Evolutionary conservation across 2,888 invertebrate species (phyloP).

Genomic region (Campoletis raptor): DNA sequence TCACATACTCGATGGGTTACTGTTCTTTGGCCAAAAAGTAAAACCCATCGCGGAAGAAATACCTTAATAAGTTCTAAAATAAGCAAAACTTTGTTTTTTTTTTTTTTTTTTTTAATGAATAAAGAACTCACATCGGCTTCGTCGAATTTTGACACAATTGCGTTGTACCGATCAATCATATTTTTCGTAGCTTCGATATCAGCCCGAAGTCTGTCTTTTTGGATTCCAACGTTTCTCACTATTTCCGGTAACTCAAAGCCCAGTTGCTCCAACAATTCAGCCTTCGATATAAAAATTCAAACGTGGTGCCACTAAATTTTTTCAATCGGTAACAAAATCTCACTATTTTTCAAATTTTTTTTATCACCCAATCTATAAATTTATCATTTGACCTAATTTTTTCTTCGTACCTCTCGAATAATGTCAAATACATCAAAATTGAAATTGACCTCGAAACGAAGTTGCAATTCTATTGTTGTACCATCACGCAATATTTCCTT

Average conservation of each 20-base stretch:
- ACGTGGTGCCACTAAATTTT: background rate
- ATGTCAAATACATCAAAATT: slow-evolving; percentile 88
- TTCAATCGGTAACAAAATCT: background rate
- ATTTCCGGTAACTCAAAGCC: slow-evolving; percentile 87
- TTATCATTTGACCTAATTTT: slow-evolving; percentile 15
- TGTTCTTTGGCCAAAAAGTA: no score
- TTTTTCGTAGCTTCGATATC: slow-evolving; percentile 88
- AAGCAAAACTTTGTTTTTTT: background rate
- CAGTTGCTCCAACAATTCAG: slow-evolving; percentile 90
- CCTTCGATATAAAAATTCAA: slow-evolving; percentile 75
- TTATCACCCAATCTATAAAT: background rate
- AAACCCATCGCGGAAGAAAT: no score
- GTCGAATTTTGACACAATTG: slow-evolving; percentile 88
- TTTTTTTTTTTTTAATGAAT: background rate
- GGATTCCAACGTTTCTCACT: slow-evolving; percentile 87
- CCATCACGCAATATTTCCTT: slow-evolving; percentile 89
- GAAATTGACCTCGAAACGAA: slow-evolving; percentile 90
- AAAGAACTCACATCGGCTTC: slow-evolving; percentile 87
- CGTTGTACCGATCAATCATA: slow-evolving; percentile 89
- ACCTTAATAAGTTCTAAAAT: background rate
- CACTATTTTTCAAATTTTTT: background rate
- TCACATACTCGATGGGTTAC: no score
- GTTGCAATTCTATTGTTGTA: slow-evolving; percentile 89
- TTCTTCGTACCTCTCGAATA: slow-evolving; percentile 87
- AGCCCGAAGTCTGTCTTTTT: slow-evolving; percentile 88